Evolutionary conservation across 2,113 vertebrate genomes (phyloP), one percentile per base, ranked within the genome.

Genomic region (Motacilla alba): DNA sequence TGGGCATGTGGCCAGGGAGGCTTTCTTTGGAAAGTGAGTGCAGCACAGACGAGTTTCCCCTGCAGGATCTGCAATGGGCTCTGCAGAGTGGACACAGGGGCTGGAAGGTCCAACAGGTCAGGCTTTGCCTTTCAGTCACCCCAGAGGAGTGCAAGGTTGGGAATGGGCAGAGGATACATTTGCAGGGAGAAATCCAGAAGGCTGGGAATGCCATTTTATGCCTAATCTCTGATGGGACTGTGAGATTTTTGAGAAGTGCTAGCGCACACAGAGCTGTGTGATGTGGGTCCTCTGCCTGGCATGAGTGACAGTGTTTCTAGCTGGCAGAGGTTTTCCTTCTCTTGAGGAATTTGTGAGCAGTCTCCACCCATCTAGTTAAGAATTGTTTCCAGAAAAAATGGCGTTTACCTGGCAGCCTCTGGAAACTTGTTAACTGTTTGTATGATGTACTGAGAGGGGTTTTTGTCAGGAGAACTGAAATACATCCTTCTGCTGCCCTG

Each of bases 281-380:
- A 63, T 8, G 6, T 87, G 79, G 17, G 58, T 69, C 41, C 49
- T 77, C 60, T 88, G 44, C 75, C 82, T 92, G 82, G 83, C 64
- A 6, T 13, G 35, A 75, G 76, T 39, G 70, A 35, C 1, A 8
- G 63, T 33, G 41, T 83, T 92, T 76, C 50, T 77, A 79, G 49
- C 58, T 80, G 67, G 35, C 79, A 93, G 89, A 94, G 87, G 59
- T 75, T 90, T 91, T 87, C 63, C 83, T 93, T 82, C 72, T 83
- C 92, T 92, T 95, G 67, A 94, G 96, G 97, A 97, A 91, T 95
- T 91, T 92, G 82, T 94, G 73, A 94, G 82, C 78, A 88, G 92
- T 81, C 94, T 87, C 70, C 80, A 77, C 93, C 93, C 89, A 85
- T 83, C 37, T 80, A 91, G 89, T 18, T 79, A 50, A 94, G 90